These are phyloP conservation scores for Meriones psammophilus DNA, from an alignment of 2,797 vertebrate genomes.

Conservation along the genomic window DNA sequence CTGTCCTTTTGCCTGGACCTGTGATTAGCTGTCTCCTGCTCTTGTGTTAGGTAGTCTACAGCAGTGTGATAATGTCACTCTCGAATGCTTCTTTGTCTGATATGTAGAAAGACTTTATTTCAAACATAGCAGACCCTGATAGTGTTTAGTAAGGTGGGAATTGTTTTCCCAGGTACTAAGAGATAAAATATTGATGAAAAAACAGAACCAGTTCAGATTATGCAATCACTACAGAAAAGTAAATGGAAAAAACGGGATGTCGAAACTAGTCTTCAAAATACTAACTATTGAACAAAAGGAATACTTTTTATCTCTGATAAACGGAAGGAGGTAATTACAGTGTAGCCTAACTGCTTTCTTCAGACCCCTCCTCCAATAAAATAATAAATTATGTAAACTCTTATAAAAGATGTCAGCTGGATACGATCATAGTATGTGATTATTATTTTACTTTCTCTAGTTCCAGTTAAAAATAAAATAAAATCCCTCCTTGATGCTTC, in stretches of 20 bases:
- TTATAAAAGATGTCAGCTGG: slow-evolving; percentile 36
- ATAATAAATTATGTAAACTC: neutral
- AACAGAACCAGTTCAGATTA: slow-evolving; percentile 32
- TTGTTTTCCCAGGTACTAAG: slow-evolving; percentile 52
- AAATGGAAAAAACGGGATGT: neutral
- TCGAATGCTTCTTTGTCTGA: neutral
- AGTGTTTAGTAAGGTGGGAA: slow-evolving; percentile 42
- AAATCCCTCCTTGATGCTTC: neutral
- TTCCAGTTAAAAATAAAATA: slow-evolving; percentile 25
- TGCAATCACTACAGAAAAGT: slow-evolving; percentile 23
- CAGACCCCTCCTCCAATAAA: neutral
- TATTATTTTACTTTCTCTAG: slow-evolving; percentile 11
- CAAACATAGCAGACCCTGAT: neutral
- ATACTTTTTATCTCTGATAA: slow-evolving; percentile 36
- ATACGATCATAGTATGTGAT: neutral
- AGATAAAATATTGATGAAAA: slow-evolving; percentile 55
- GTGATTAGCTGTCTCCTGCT: slow-evolving; percentile 1
- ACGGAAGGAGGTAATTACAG: slow-evolving; percentile 23
- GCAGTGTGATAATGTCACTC: slow-evolving; percentile 8
- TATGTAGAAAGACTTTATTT: slow-evolving; percentile 33
- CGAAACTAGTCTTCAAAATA: slow-evolving; percentile 47
- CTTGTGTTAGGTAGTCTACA: neutral
- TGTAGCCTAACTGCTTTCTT: slow-evolving; percentile 21
- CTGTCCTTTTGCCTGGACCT: neutral
- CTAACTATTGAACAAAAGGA: slow-evolving; percentile 43